Evolutionary conservation across 1,140 invertebrate species (phyloP), one percentile per base, ranked within the genome.

Genomic region (Pseudomyrmex sp.): DNA sequence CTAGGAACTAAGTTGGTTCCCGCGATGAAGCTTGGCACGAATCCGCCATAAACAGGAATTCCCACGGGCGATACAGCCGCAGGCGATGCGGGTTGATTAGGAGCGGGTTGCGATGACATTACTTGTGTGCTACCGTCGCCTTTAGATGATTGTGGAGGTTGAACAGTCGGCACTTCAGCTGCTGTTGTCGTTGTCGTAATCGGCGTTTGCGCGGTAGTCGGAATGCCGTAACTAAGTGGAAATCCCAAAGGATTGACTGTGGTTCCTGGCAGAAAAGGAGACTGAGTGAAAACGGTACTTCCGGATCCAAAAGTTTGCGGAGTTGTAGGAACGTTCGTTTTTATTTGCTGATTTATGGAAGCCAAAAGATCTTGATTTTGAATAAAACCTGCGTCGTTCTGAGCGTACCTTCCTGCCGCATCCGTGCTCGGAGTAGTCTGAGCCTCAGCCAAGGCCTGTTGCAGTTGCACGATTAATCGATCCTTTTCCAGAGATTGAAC

Each of bases 401-500:
- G 86, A 35, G 75, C 85, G 74, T 91, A 91, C 76, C 90, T 91
- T 74, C 58, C 84, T 9, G 73, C 77, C n/a, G 63, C 52, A 18
- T 91, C 85, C 1, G 72, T 15, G 23, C 70, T 88, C 63, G 87
- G 76, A 8, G 83, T 86, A 20, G 73, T 87, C 72, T 90, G 88
- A 3, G 82, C 75, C 12, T 91, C 88, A 0, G 85, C 74, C 0
- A 94, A 72, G 0, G 91, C 91, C 2, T 89, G 90, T 35, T 92
- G 93, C n/a, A 94, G 63, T 35, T 94, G 89, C 0, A 87, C 63
- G 58, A 94, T 93, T 63, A 94, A 20, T 58, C 92, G 89, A 58
- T 94, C 92, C 66, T 93, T 93, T 46, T 94, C 92, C 23, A 91
- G 59, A 3, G 92, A 92, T 35, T 93, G 90, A 35, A 94, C 91